A percentile compares a stretch with the other conserved stretches of the same genome.
These are phyloP conservation scores for Phytoseiulus persimilis DNA, from an alignment of 2,888 invertebrate genomes.

Conservation along the genomic window DNA sequence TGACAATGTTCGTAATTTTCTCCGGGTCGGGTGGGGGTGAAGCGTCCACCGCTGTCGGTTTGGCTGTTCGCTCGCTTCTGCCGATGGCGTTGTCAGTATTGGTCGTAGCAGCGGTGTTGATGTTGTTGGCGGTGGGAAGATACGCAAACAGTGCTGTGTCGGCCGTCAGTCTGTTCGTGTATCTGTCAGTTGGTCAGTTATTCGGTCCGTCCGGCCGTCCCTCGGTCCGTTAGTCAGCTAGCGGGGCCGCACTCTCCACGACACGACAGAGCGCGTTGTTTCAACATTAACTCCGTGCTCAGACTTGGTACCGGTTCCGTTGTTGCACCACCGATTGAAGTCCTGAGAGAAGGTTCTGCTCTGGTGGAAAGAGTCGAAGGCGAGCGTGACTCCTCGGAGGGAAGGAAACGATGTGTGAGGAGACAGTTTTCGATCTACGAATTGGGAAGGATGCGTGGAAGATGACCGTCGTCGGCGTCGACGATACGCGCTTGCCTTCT, in stretches of 20 bases:
- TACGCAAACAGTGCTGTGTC: not conserved
- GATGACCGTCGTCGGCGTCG: not conserved
- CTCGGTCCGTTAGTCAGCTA: not conserved
- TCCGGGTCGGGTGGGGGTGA: too few species aligned
- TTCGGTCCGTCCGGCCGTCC: not conserved
- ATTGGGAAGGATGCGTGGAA: not conserved
- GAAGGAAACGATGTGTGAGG: not conserved
- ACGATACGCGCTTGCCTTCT: not conserved
- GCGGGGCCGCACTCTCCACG: not conserved
- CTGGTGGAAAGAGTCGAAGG: not conserved
- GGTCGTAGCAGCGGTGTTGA: not conserved
- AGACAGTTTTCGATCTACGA: not conserved
- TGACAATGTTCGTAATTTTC: too few species aligned
- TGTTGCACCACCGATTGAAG: not conserved
- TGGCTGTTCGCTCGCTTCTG: not conserved
- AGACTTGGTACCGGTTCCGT: slow-evolving; percentile 5
- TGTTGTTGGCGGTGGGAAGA: not conserved
- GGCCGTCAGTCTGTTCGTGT: not conserved
- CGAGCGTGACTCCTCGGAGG: not conserved
- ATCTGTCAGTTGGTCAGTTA: not conserved
- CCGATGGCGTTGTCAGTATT: not conserved
- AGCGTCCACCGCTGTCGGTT: too few species aligned
- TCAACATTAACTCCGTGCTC: not conserved
- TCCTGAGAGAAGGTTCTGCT: slow-evolving; percentile 5
- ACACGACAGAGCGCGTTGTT: not conserved